phyloP scores from a whole-genome alignment of 2,113 vertebrate species.

The Ifrita kowaldi region DNA sequence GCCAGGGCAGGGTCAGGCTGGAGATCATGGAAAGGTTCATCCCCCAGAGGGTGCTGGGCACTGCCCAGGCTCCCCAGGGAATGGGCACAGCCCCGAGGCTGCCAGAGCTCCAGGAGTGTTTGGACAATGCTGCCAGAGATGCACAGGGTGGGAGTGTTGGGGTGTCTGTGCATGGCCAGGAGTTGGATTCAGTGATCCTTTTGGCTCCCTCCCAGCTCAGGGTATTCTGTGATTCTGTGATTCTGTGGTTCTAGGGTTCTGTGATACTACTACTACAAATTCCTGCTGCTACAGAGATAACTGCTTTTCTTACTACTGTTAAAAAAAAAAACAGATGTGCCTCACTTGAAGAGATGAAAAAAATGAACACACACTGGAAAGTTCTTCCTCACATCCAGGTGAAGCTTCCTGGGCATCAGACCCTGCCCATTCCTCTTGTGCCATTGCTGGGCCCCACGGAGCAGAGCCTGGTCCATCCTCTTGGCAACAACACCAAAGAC shows the following conservation, averaged over 20 bases:
- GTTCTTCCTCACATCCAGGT: background rate
- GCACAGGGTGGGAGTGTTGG: background rate
- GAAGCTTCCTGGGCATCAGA: background rate
- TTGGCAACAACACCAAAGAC: background rate
- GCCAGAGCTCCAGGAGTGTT: background rate
- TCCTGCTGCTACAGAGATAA: background rate
- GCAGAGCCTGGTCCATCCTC: background rate
- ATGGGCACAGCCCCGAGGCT: background rate
- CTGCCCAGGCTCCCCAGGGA: background rate
- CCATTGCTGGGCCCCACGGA: background rate
- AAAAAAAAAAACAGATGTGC: background rate
- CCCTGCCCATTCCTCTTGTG: background rate
- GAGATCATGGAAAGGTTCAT: fast-evolving
- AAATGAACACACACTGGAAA: fast-evolving
- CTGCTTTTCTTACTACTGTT: background rate
- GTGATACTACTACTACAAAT: background rate
- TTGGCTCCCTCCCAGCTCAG: background rate
- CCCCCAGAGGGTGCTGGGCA: background rate
- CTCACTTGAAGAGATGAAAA: background rate
- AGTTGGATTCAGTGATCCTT: fast-evolving
- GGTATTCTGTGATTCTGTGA: background rate
- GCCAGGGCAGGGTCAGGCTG: fast-evolving
- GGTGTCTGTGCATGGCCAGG: background rate
- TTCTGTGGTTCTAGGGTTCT: background rate
- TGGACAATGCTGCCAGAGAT: fast-evolving